Evolutionary conservation across 2,797 vertebrate genomes (phyloP).

Genomic region (Cephalopachus bancanus): DNA sequence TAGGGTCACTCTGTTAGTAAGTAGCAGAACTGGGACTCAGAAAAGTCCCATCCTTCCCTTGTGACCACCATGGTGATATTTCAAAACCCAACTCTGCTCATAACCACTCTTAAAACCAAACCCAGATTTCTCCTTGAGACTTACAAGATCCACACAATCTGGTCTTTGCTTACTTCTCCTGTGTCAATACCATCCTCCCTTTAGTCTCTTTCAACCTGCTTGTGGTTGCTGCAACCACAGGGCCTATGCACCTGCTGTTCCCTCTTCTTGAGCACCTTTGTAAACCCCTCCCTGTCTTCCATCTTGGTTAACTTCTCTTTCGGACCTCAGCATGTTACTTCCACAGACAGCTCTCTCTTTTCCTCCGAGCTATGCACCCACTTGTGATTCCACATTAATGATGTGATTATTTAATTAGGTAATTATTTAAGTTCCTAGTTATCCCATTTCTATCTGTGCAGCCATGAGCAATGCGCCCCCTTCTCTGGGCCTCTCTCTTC

Average conservation of each 20-base stretch:
- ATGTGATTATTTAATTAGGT: background rate
- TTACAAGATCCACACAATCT: accelerated
- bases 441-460: background rate
- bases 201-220: background rate
- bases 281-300: background rate
- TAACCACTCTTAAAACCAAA: background rate
- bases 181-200: accelerated
- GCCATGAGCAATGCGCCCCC: background rate
- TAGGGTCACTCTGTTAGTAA: background rate
- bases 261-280: background rate
- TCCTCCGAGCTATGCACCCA: background rate
- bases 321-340: background rate
- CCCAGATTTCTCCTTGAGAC: background rate
- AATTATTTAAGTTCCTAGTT: background rate
- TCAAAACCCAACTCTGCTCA: background rate
- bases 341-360: background rate
- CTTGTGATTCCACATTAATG: background rate
- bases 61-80: background rate
- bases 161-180: background rate
- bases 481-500: background rate
- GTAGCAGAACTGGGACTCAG: background rate
- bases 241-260: background rate
- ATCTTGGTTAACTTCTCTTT: background rate
- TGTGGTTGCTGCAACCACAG: background rate
- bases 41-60: background rate